Conservation (phyloP, 1,140 invertebrate genomes). For the Neotoxoptera formosana region DNA sequence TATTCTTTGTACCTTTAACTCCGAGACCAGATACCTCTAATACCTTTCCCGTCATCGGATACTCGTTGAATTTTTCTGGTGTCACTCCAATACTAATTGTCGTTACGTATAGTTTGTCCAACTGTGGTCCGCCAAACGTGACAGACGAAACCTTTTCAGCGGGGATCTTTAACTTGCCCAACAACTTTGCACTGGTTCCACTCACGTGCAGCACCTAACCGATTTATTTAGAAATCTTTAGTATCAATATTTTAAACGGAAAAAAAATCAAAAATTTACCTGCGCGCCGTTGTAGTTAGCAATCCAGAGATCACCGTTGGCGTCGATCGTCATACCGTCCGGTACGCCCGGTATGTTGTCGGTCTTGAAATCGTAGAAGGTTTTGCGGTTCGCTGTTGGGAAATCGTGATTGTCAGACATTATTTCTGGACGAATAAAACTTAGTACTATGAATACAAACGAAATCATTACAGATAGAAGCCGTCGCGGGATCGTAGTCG, state of each 20-base stretch:
- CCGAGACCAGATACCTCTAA: slow-evolving; percentile 75
- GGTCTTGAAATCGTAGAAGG: slow-evolving; percentile 64
- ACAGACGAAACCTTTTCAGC: slow-evolving; percentile 67
- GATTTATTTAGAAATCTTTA: neutral
- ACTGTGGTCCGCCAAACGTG: slow-evolving; percentile 69
- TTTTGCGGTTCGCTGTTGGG: slow-evolving; percentile 65
- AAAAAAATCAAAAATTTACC: slow-evolving; percentile 49
- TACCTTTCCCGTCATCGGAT: slow-evolving; percentile 73
- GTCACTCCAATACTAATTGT: slow-evolving; percentile 65
- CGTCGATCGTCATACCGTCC: slow-evolving; percentile 77
- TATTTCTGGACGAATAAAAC: neutral
- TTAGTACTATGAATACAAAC: neutral
- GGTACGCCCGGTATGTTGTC: slow-evolving; percentile 67
- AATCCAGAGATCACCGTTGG: slow-evolving; percentile 72
- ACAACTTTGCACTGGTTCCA: slow-evolving; percentile 61
- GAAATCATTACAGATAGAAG: slow-evolving; percentile 71
- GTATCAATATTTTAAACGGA: neutral
- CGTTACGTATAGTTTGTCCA: slow-evolving; percentile 68
- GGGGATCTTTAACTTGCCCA: slow-evolving; percentile 63
- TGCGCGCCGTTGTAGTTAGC: slow-evolving; percentile 67
- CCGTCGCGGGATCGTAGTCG: slow-evolving; percentile 76
- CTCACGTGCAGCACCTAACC: slow-evolving; percentile 43
- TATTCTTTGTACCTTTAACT: slow-evolving; percentile 66
- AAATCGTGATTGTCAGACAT: neutral
- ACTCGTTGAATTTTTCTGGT: slow-evolving; percentile 67